Base-by-base conservation (phyloP, 2,888 invertebrate species). In the Ichneumoninae sp. region DNA sequence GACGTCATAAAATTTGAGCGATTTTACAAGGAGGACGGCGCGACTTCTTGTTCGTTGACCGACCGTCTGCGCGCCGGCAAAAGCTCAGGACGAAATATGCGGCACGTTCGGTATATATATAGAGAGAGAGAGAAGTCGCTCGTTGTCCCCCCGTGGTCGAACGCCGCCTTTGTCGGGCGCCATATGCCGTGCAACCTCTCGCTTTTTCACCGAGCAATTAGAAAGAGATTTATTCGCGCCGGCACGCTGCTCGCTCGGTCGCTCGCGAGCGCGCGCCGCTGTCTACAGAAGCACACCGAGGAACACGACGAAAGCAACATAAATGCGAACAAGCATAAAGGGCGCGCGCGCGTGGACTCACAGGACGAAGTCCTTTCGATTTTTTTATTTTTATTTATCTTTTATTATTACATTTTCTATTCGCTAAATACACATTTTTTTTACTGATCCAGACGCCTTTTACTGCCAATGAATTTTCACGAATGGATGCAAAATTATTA, bases 201-300 rank as follows among this genome's bases (percentile, higher is more conserved):
- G 87, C 86, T 92, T 92, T 92, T 91, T 91, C 91, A 89, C 84
- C 89, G 89, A 90, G 91, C 92, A 92, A 92, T 92, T 92, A 92
- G 91, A 91, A 90, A 90, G 90, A 92, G 92, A 92, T 92, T 92
- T 92, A 92, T 92, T 91, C 88, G 89, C 90, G 86, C 87, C 88
- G 90, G 89, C 90, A 89, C 89, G 89, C 88, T 83, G 88, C 80
- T 71, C 60, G 83, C 74, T 84, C 81, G 50, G 33, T 71, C 60
- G 75, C 83, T 69, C 54, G 76, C 82, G 80, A 69, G 44, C 70
- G 50, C 78, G 33, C 77, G 36, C 68, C 30, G 66, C 66, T 50
- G 26, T 70, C 50, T 47, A 19, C 71, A 22, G 36, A 54, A 71
- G 50, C 33, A 54, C n/a, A 30, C 44, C n/a, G 47, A 66, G 70